Conservation (phyloP, 2,113 vertebrate genomes). For the Halichoeres trimaculatus region DNA sequence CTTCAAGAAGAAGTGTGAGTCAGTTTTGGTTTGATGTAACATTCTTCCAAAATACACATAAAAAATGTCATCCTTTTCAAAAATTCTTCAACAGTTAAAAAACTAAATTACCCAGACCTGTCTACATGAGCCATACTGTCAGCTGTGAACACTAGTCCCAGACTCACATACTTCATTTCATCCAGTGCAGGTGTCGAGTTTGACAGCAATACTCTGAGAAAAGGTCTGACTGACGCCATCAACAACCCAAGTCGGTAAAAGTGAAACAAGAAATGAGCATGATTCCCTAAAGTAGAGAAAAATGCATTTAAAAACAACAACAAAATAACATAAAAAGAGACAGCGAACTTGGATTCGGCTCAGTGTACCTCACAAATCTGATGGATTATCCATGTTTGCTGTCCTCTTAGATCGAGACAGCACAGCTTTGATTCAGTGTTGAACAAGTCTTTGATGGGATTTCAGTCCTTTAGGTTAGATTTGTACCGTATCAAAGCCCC, state of each 20-base stretch:
- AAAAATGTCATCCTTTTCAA: conserved; percentile 19
- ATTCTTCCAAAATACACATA: conserved; percentile 54
- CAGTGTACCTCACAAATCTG: conserved; percentile 38
- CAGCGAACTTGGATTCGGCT: conserved; percentile 55
- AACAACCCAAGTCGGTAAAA: conserved; percentile 25
- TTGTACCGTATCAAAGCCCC: conserved; percentile 44
- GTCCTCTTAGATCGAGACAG: conserved; percentile 19
- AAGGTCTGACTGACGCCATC: conserved; percentile 26
- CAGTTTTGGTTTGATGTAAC: conserved; percentile 61
- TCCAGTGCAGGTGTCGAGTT: conserved; percentile 61
- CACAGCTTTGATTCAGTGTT: conserved; percentile 38
- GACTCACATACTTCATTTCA: conserved; percentile 45
- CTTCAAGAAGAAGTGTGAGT: conserved; percentile 53
- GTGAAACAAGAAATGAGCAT: conserved; percentile 19
- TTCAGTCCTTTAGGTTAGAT: conserved; percentile 48
- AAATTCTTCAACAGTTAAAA: conserved; percentile 35
- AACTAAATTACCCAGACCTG: conserved; percentile 44
- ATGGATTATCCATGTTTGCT: conserved; percentile 36
- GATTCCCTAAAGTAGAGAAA: conserved; percentile 47
- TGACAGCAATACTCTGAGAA: conserved; percentile 46
- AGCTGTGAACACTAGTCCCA: conserved; percentile 34
- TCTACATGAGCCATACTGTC: conserved; percentile 22
- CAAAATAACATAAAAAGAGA: conserved; percentile 40
- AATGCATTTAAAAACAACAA: conserved; percentile 33
- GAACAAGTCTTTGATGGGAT: conserved; percentile 63